Base-by-base conservation (phyloP, 2,113 vertebrate species). In the Eupsittula cactorum region DNA sequence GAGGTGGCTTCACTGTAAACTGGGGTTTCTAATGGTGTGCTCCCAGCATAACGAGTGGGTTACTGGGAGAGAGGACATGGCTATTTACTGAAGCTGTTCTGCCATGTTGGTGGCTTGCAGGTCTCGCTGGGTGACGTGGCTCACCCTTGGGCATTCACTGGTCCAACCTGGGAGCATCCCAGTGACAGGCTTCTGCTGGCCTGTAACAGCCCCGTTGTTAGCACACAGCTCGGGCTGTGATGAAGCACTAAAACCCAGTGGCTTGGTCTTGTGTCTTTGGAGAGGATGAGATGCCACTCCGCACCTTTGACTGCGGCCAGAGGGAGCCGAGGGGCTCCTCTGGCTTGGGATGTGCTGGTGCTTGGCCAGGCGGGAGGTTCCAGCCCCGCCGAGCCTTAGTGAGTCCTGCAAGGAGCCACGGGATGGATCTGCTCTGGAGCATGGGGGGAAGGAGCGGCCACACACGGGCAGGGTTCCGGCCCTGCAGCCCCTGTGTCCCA, bases 1-100 rank as follows among this genome's bases (percentile, higher is more conserved):
- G n/a, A 19, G 47, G 18, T 13, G 47, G 28, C 28, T 9, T 17
- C 4, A 0, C 49, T 15, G 1, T 6, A 17, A 13, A 24, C 17
- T 16, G 2, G 27, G 3, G 3, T 33, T 25, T 29, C 37, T 9
- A 2, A 11, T 8, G 46, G 25, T 1, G 47, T 16, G 5, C 17
- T 16, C 3, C 4, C 2, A 1, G 5, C 9, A 2, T 10, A 11
- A 11, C n/a, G 2, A 4, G 1, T 4, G 3, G 39, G 16, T 7
- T 6, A 2, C 18, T 4, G 7, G 16, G 67, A 41, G 55, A 10
- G 27, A 13, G 1, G 4, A 31, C 3, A 2, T 2, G 53, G 31
- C 2, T 9, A 0, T 14, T 20, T 3, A 20, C n/a, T 59, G 2
- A 8, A 8, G 57, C 74, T 6, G 15, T 8, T 31, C 57, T 7